Percentiles rank a stretch among this genome's conserved stretches.
These are phyloP conservation scores for Sebastes elongatus DNA, from an alignment of 2,797 vertebrate genomes.

Conservation along the genomic window DNA sequence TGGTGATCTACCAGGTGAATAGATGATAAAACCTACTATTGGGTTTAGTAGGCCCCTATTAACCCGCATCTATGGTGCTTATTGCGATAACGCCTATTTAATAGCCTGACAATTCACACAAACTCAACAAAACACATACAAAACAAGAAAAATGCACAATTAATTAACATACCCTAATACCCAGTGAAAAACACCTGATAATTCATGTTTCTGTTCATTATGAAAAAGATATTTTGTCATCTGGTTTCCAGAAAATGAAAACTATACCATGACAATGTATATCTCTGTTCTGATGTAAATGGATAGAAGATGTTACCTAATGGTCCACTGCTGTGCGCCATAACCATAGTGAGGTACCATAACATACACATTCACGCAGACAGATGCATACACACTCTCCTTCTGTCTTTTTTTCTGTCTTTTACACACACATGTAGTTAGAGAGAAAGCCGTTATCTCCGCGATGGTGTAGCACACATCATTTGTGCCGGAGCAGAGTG, in stretches of 20 bases:
- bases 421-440: not conserved
- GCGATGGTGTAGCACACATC: not conserved
- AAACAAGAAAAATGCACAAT: not conserved
- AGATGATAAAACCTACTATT: too few relatives aligned
- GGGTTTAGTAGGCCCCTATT: too few relatives aligned
- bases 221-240: not conserved
- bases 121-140: not conserved
- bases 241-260: not conserved
- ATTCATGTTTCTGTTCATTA: not conserved
- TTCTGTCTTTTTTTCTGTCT: slow-evolving; percentile 8
- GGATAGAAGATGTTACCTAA: not conserved
- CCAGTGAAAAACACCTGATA: not conserved
- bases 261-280: not conserved
- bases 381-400: not conserved
- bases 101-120: not conserved
- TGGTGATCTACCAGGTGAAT: too few relatives aligned
- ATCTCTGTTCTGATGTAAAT: not conserved
- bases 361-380: not conserved
- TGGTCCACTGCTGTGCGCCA: not conserved
- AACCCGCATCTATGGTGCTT: too few relatives aligned
- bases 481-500: slow-evolving; percentile 13
- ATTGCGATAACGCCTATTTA: too few relatives aligned
- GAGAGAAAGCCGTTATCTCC: slow-evolving; percentile 21
- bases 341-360: not conserved
- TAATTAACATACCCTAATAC: not conserved